Percentiles rank a stretch among this genome's conserved stretches.
Evolutionary conservation across 2,113 vertebrate genomes (phyloP).

Genomic region (Misgurnus anguillicaudatus): DNA sequence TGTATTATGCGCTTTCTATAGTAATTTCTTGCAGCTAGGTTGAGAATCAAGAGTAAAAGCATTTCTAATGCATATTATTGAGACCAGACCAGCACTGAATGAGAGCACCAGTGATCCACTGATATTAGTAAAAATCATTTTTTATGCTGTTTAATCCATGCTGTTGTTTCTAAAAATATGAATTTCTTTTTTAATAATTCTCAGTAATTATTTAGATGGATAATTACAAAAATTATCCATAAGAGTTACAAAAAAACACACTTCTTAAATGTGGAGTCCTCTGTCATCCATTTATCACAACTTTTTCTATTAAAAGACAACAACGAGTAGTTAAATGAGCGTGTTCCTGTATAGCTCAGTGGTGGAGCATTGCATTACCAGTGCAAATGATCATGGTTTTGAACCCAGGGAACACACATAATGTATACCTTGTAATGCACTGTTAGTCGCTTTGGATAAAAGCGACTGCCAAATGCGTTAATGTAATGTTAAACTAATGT

Average conservation of each 20-base stretch:
- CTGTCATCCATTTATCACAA: not conserved
- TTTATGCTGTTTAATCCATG: not conserved
- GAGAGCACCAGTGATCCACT: not conserved
- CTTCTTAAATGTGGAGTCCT: not conserved
- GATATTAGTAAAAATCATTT: not conserved
- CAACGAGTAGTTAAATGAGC: too few relatives aligned
- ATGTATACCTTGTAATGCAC: too few relatives aligned
- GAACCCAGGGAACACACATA: too few relatives aligned
- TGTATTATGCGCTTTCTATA: not conserved
- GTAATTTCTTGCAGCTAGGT: not conserved
- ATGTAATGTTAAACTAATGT: too few relatives aligned
- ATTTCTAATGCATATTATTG: conserved; percentile 14
- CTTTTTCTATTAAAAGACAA: too few relatives aligned
- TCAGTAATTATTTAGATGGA: not conserved
- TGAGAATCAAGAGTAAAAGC: not conserved
- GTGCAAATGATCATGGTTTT: too few relatives aligned
- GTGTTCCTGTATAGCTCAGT: too few relatives aligned
- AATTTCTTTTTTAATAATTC: not conserved
- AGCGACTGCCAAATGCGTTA: too few relatives aligned
- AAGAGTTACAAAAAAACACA: not conserved
- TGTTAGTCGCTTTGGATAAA: too few relatives aligned
- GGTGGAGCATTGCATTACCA: too few relatives aligned
- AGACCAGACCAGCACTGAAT: not conserved
- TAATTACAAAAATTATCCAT: too few relatives aligned
- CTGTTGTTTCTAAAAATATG: not conserved